These are phyloP conservation scores for Pluvialis apricaria DNA, from an alignment of 2,113 vertebrate genomes.

Conservation along the genomic window DNA sequence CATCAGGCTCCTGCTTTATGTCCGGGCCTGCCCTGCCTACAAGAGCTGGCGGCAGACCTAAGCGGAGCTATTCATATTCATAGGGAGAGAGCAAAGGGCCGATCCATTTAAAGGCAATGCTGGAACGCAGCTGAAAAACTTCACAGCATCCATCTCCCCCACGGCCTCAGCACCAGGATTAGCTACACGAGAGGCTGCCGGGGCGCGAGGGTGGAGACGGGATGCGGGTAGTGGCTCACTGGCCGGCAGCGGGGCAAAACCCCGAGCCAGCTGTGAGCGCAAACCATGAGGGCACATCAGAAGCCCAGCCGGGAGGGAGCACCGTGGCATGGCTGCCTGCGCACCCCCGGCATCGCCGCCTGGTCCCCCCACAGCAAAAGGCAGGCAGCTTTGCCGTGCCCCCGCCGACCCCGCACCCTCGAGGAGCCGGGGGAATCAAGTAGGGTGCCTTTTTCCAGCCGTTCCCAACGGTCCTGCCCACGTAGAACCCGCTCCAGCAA, in stretches of 20 bases:
- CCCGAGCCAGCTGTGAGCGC: neutral
- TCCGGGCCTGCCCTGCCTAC: neutral
- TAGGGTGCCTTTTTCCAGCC: neutral
- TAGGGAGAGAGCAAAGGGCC: neutral
- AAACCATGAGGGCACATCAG: neutral
- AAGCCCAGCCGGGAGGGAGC: neutral
- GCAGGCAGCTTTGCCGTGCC: neutral
- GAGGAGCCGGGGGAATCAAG: neutral
- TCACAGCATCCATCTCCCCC: neutral
- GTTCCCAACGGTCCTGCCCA: neutral
- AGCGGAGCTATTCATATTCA: neutral
- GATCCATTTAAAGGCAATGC: neutral
- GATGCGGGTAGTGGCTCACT: accelerated
- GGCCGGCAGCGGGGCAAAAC: neutral
- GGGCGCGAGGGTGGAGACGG: accelerated
- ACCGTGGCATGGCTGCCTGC: accelerated
- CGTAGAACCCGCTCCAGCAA: neutral
- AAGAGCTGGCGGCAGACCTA: neutral
- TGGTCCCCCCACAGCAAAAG: neutral
- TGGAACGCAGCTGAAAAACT: neutral
- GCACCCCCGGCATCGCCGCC: neutral
- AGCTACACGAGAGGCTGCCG: neutral
- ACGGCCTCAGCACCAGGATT: accelerated
- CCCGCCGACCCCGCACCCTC: neutral
- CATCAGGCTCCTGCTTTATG: neutral